Base-by-base conservation (phyloP, 2,113 vertebrate species). In the Hyla sarda region DNA sequence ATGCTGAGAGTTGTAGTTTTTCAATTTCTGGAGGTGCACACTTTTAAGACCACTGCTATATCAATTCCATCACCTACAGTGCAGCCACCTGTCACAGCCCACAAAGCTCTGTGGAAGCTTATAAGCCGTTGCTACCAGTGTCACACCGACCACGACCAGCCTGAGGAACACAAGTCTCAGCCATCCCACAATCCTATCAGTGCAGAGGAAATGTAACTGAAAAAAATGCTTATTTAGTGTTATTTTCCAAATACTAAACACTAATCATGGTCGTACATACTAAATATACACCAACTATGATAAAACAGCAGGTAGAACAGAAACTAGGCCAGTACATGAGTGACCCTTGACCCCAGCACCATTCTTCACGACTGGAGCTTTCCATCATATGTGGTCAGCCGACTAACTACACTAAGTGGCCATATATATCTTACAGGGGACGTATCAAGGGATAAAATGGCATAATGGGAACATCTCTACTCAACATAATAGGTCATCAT, bases 301-400 rank as follows among this genome's bases (percentile, higher is more conserved):
- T 41, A 1, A 11, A 79, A 52, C 32, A 37, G 52, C 76, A 58
- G 58, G 23, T 5, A 60, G 30, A 79, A 30, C 16, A 34, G 34
- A 41, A 79, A 58, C 30, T 79, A 58, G 76, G 32, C 21, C 76
- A 79, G 14, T 56, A 13, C 32, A 79, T 37, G 52, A 41, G 30
- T 79, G 54, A 9, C 76, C 76, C 32, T 41, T 79, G 76, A 56
- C 76, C 52, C 54, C 30, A 37, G 54, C 76, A 58, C 52, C 12
- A 79, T 79, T 60, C 52, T 56, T 34, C 23, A 30, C 60, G 76
- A 60, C 32, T 58, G 54, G 32, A 19, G 10, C 60, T 52, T n/a
- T 79, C 76, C 52, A 79, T 79, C 76, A 60, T 60, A 10, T 41
- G 10, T 79, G 76, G 76, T 58, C 76, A 58, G 52, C 30, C 21